Evolutionary conservation across 2,113 vertebrate species (phyloP).

Genomic region (Chionodraco myersi): DNA sequence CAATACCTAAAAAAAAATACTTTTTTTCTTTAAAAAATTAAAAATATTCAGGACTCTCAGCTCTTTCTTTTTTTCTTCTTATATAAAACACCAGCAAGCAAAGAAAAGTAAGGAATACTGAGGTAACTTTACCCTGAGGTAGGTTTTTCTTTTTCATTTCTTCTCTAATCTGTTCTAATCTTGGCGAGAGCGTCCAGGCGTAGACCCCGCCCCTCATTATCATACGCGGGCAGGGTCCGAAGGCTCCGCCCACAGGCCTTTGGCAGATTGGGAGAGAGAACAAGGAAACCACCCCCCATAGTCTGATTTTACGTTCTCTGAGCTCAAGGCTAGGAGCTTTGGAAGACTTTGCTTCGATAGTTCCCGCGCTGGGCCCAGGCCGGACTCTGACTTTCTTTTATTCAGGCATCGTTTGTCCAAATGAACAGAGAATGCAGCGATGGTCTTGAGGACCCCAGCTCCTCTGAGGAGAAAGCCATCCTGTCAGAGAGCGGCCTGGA

Average conservation of each 20-base stretch:
- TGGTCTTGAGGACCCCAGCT: conserved; percentile 19
- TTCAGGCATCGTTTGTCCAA: neutral
- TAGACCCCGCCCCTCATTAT: conserved; percentile 71
- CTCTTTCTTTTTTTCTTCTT: conserved; percentile 80
- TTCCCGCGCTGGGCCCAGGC: conserved; percentile 18
- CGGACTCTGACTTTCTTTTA: neutral
- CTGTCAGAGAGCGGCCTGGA: conserved; percentile 1
- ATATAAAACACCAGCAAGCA: conserved; percentile 88
- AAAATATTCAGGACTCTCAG: conserved; percentile 97
- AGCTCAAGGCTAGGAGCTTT: conserved; percentile 58
- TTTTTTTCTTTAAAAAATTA: conserved; percentile 95
- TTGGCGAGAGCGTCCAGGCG: conserved; percentile 73
- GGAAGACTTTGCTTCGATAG: conserved; percentile 52
- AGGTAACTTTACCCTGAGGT: conserved; percentile 98
- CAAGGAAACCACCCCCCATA: conserved; percentile 69
- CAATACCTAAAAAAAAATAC: conserved; percentile 79
- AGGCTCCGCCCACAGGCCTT: conserved; percentile 78
- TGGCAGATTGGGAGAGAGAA: conserved; percentile 77
- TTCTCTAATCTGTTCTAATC: conserved; percentile 85
- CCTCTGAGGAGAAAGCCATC: conserved; percentile 23
- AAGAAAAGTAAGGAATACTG: conserved; percentile 88
- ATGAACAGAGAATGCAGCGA: conserved; percentile 10
- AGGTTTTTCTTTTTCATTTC: conserved; percentile 85
- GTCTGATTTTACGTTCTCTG: conserved; percentile 62
- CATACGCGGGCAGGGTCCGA: conserved; percentile 74